Conservation (phyloP, 1,140 invertebrate species). For the Sycophaga agraensis region DNA sequence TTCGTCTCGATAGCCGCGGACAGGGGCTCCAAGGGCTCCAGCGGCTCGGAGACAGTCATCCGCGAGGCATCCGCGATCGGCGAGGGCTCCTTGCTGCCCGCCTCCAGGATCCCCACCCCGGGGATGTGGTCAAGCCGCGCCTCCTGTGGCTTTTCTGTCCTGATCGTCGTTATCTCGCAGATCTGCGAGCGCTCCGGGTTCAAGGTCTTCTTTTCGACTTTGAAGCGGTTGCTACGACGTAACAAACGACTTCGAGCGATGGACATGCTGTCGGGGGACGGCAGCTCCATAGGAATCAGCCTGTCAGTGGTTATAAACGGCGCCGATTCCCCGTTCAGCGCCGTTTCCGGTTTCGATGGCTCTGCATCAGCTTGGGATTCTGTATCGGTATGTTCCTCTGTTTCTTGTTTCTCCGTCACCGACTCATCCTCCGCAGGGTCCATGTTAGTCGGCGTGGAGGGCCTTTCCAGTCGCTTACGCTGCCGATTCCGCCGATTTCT, state of each 20-base stretch:
- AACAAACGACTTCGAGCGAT: constrained; percentile 16
- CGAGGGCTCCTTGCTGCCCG: constrained; percentile 1
- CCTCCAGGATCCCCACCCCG: constrained; percentile 47
- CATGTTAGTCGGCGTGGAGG: background rate
- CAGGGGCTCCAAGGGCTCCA: constrained; percentile 38
- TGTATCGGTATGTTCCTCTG: too few species aligned
- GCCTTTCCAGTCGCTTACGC: constrained; percentile 16
- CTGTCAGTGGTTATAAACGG: constrained; percentile 24
- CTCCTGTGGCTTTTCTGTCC: constrained; percentile 38
- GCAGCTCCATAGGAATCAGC: constrained; percentile 15
- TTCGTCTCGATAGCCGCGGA: constrained; percentile 33
- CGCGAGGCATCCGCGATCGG: background rate
- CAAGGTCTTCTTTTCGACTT: constrained; percentile 40
- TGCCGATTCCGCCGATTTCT: constrained; percentile 39
- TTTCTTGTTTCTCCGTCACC: too few species aligned
- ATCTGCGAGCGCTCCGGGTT: constrained; percentile 31
- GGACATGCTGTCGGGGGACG: constrained; percentile 30
- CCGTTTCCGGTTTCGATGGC: constrained; percentile 4
- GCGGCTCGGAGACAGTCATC: constrained; percentile 44
- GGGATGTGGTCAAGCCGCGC: constrained; percentile 44
- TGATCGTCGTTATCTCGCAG: constrained; percentile 45
- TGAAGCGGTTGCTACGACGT: constrained; percentile 25
- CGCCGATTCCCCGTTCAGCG: constrained; percentile 2
- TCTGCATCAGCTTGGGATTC: background rate
- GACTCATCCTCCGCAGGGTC: background rate